A percentile compares a stretch with the other conserved stretches of the same genome.
Evolutionary conservation across 2,113 vertebrate species (phyloP).

Genomic region (Callopanchax toddi): DNA sequence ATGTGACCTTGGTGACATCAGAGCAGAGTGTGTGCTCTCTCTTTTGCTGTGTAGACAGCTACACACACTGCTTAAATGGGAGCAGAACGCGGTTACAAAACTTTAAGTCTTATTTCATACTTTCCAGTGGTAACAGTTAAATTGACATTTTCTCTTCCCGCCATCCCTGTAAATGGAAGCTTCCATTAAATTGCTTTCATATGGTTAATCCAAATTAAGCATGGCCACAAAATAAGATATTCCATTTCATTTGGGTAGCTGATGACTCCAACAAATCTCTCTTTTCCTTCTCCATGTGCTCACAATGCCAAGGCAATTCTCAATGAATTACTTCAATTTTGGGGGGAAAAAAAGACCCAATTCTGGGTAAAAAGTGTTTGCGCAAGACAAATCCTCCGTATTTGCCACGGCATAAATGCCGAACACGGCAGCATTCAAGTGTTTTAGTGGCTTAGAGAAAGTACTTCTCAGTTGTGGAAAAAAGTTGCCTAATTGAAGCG

Average conservation of each 20-base stretch:
- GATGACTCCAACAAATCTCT: constrained; percentile 71
- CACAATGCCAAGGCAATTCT: constrained; percentile 58
- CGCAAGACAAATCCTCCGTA: constrained; percentile 65
- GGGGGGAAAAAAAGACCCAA: constrained; percentile 54
- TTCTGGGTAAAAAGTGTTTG: constrained; percentile 63
- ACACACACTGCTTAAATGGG: constrained; percentile 27
- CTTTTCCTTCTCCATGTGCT: constrained; percentile 56
- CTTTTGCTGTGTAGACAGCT: constrained; percentile 14
- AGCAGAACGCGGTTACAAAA: constrained; percentile 43
- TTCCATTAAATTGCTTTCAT: constrained; percentile 77
- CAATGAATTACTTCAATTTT: constrained; percentile 63
- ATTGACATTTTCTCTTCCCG: constrained; percentile 74
- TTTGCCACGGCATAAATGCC: constrained; percentile 60
- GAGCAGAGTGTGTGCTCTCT: constrained; percentile 12
- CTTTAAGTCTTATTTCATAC: constrained; percentile 69
- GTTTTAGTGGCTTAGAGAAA: constrained; percentile 70
- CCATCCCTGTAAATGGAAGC: constrained; percentile 65
- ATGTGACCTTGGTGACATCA: constrained; percentile 70
- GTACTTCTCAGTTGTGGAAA: constrained; percentile 66
- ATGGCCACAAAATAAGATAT: constrained; percentile 74
- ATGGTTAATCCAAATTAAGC: constrained; percentile 80
- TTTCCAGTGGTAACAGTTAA: constrained; percentile 75
- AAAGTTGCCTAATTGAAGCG: constrained; percentile 74
- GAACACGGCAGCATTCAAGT: constrained; percentile 60
- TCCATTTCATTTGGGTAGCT: constrained; percentile 74